Percentiles rank a stretch among this genome's conserved stretches.
Conservation (phyloP, 2,797 vertebrate species). For the Staurois parvus region DNA sequence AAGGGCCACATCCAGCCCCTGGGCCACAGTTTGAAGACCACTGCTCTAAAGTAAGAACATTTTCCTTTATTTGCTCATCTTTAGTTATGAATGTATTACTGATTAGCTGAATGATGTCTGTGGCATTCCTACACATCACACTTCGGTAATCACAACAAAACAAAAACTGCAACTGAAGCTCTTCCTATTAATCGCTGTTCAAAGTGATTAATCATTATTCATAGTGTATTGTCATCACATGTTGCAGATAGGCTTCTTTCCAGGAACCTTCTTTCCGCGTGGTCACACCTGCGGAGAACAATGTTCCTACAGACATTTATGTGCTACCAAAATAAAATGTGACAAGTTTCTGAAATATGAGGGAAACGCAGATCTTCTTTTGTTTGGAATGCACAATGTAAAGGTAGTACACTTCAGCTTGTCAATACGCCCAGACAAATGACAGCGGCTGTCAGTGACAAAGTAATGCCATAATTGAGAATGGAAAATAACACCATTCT, state of each 20-base stretch:
- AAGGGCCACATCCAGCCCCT: too few relatives aligned
- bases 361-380: not conserved
- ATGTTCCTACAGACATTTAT: not conserved
- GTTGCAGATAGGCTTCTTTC: not conserved
- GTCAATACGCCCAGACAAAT: not conserved
- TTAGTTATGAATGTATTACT: too few relatives aligned
- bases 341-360: not conserved
- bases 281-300: not conserved
- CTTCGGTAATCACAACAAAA: not conserved
- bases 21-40: too few relatives aligned
- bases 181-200: not conserved
- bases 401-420: not conserved
- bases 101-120: too few relatives aligned
- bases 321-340: not conserved
- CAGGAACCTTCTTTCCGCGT: too few relatives aligned
- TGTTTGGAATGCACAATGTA: too few relatives aligned
- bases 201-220: not conserved
- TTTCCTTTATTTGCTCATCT: too few relatives aligned
- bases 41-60: too few relatives aligned
- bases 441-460: not conserved
- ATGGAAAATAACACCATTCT: not conserved
- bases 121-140: not conserved
- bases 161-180: not conserved
- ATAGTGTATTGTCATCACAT: too few relatives aligned
- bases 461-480: not conserved